A percentile compares a stretch with the other conserved stretches of the same genome.
These are phyloP conservation scores for Trichosurus vulpecula DNA, from an alignment of 2,797 vertebrate species.

Conservation along the genomic window DNA sequence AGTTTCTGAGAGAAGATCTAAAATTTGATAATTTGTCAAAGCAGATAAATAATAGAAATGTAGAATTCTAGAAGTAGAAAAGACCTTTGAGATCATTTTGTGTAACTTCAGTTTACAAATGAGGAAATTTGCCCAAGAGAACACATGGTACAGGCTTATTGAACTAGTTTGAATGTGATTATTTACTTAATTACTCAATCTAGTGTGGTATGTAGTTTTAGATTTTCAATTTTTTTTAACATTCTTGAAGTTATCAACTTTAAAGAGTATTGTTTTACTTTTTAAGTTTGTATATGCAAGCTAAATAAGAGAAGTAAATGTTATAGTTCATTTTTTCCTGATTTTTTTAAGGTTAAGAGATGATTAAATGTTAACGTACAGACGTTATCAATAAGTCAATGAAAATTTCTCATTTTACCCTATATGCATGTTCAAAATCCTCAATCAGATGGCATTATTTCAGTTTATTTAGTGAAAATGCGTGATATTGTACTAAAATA, in stretches of 20 bases:
- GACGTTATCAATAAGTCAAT: not conserved
- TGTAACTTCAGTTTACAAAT: constrained; percentile 9
- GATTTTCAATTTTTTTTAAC: constrained; percentile 34
- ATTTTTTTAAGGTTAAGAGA: constrained; percentile 38
- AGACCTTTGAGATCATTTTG: not conserved
- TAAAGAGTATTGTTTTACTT: constrained; percentile 18
- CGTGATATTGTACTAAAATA: constrained; percentile 50
- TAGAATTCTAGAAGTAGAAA: constrained; percentile 9
- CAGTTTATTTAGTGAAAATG: constrained; percentile 47
- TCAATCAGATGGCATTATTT: constrained; percentile 31
- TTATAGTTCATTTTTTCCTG: constrained; percentile 21
- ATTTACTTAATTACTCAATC: constrained; percentile 13
- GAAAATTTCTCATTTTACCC: not conserved
- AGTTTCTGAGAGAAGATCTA: too few species aligned
- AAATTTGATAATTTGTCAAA: not conserved
- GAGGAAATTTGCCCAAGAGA: not conserved
- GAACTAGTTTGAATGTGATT: constrained; percentile 32
- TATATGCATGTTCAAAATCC: not conserved
- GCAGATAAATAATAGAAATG: not conserved
- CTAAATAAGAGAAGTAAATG: constrained; percentile 13
- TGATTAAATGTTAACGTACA: not conserved
- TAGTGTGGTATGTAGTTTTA: constrained; percentile 28
- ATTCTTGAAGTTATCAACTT: not conserved
- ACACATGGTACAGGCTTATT: not conserved
- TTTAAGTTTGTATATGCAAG: constrained; percentile 35